Evolutionary conservation across 2,888 invertebrate genomes (phyloP).

Genomic region (Hyles lineata): DNA sequence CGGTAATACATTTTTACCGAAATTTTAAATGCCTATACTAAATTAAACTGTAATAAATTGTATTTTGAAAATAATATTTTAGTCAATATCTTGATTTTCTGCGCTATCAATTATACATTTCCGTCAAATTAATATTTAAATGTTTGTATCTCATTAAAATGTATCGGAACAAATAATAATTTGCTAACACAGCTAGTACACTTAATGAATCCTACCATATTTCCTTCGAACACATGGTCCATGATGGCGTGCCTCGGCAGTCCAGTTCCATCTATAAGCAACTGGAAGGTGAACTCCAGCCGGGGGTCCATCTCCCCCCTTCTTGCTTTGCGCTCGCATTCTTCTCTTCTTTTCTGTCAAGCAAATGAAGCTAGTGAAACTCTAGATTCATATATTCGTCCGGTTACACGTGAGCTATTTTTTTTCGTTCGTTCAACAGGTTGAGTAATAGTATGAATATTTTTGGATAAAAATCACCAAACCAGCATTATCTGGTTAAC

Average conservation of each 20-base stretch:
- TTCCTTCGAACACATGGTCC: constrained; percentile 95
- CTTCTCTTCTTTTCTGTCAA: constrained; percentile 89
- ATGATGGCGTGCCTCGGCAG: constrained; percentile 93
- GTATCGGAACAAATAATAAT: not conserved
- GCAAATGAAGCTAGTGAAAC: constrained; percentile 20
- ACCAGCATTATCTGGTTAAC: not conserved
- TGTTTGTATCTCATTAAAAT: not conserved
- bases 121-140: no score
- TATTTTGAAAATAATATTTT: no score
- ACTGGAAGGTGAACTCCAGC: constrained; percentile 95
- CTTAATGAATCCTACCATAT: constrained; percentile 87
- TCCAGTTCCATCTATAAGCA: constrained; percentile 93
- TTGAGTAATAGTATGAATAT: not conserved
- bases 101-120: no score
- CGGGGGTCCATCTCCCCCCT: constrained; percentile 97
- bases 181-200: constrained; percentile 34
- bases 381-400: no score
- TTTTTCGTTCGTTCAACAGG: not conserved
- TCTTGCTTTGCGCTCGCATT: constrained; percentile 95
- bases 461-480: not conserved
- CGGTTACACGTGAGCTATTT: no score
- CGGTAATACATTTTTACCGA: not conserved
- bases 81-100: no score
- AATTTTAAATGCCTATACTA: not conserved
- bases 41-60: no score